Evolutionary conservation across 2,888 invertebrate species (phyloP), one percentile per base, ranked within the genome.

Genomic region (Dryomyza anilis): DNA sequence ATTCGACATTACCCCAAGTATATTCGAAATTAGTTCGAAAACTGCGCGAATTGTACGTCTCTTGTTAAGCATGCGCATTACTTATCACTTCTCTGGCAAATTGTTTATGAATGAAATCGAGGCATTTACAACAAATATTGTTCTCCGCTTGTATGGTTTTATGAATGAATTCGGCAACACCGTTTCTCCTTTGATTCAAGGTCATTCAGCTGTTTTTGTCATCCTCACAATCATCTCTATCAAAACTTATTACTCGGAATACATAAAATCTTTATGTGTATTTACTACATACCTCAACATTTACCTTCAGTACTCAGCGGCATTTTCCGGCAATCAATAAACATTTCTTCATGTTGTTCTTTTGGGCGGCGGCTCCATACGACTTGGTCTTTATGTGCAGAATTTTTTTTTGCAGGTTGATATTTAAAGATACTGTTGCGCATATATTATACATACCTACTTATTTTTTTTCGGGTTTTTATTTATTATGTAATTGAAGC

Each of bases 281-380:
- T n/a, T n/a, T n/a, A n/a, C n/a, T n/a, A n/a, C n/a, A n/a, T n/a
- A n/a, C n/a, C n/a, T n/a, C n/a, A n/a, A n/a, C n/a, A n/a, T n/a
- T n/a, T n/a, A n/a, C n/a, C n/a, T n/a, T n/a, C n/a, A n/a, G n/a
- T n/a, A n/a, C n/a, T 23, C 48, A 23, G 48, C 19, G 14, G 48
- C 14, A 16, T 30, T 52, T 52, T 46, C n/a, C 36, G 52, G 52
- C 53, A 60, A 64, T 64, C 64, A 46, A 64, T 64, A 52, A 23
- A 23, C 27, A 43, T 16, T 21, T 23, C 29, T n/a, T 45, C 19
- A 12, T 25, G n/a, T 43, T 59, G 55, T 64, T 61, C 45, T 65
- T 61, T 36, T 65, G 65, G 65, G 65, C 65, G 65, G 53, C 61
- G 65, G 61, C 65, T 57, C 19, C n/a, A 19, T 33, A 43, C 16